These are phyloP conservation scores for Sebastes itinus DNA, from an alignment of 2,797 vertebrate genomes.

Conservation along the genomic window DNA sequence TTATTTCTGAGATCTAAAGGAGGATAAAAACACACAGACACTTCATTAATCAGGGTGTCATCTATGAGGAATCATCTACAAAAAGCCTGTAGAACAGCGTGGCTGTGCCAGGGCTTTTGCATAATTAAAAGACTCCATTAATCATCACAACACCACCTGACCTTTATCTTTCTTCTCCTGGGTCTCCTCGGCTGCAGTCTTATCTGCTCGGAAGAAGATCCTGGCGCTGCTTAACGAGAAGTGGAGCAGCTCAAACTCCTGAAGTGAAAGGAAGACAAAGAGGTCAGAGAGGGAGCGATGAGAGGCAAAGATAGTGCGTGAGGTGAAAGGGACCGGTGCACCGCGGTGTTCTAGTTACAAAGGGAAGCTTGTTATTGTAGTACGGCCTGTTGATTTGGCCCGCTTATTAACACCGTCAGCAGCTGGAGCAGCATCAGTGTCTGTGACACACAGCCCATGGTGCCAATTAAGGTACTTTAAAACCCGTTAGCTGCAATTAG, in stretches of 20 bases:
- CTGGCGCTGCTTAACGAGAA: constrained; percentile 98
- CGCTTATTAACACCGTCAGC: neutral
- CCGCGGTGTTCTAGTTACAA: neutral
- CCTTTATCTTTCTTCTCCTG: constrained; percentile 95
- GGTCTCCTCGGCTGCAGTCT: constrained; percentile 97
- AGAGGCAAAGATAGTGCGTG: neutral
- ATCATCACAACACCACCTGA: constrained; percentile 41
- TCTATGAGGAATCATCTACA: neutral
- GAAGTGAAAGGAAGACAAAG: constrained; percentile 27
- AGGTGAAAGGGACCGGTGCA: neutral
- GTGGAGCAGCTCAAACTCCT: constrained; percentile 99
- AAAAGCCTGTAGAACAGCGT: neutral
- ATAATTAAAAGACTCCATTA: constrained; percentile 46
- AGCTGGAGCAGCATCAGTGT: neutral
- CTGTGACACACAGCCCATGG: neutral
- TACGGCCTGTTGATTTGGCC: neutral
- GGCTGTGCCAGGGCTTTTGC: constrained; percentile 5
- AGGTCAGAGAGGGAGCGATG: neutral
- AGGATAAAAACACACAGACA: neutral
- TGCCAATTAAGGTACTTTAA: neutral
- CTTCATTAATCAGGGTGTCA: neutral
- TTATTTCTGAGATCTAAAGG: neutral
- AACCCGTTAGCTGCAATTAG: neutral
- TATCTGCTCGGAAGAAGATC: constrained; percentile 99
- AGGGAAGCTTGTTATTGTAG: neutral